phyloP scores from a whole-genome alignment of 1,140 invertebrate genomes.

The Bilobella aurantiaca region DNA sequence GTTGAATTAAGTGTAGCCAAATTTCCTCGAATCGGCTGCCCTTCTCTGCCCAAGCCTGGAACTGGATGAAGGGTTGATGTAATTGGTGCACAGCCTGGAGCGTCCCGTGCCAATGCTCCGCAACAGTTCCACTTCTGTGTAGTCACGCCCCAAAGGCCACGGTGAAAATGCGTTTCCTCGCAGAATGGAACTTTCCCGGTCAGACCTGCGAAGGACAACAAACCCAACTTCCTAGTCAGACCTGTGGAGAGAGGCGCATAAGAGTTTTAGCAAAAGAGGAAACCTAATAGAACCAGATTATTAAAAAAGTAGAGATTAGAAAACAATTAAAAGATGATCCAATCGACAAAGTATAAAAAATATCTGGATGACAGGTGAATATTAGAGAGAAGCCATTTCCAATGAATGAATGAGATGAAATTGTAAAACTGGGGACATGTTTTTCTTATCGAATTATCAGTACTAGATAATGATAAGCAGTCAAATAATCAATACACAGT shows the following conservation, averaged over 20 bases:
- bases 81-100: conserved; percentile 21
- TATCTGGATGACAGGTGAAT: no score
- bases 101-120: conserved; percentile 14
- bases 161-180: conserved; percentile 10
- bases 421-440: no score
- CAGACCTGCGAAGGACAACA: conserved; percentile 12
- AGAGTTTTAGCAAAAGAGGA: neutral
- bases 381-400: no score
- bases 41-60: neutral
- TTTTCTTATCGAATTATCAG: no score
- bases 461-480: no score
- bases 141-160: conserved; percentile 23
- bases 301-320: neutral
- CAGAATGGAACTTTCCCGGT: conserved; percentile 3
- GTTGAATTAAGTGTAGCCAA: neutral
- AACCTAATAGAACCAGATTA: neutral
- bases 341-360: no score
- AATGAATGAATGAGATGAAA: no score
- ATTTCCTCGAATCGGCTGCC: neutral
- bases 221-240: neutral
- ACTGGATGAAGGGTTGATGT: neutral
- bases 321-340: no score
- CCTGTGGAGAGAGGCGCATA: neutral
- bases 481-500: no score
- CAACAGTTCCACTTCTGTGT: conserved; percentile 31